Evolutionary conservation across 2,888 invertebrate genomes (phyloP).

Genomic region (Perdita meconis): DNA sequence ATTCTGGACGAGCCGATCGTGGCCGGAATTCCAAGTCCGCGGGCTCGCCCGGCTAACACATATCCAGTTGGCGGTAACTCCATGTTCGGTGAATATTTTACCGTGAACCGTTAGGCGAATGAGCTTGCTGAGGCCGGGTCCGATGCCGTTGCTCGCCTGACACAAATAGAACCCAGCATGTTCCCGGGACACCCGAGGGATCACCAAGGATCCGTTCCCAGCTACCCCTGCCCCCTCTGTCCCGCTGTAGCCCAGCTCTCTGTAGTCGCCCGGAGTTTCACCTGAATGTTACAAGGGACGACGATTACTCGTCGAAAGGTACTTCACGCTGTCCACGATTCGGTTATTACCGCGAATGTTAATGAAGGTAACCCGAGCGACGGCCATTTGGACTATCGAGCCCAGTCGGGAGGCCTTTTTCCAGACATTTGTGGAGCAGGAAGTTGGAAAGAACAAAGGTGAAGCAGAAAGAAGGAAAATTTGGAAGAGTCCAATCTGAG

Average conservation of each 20-base stretch:
- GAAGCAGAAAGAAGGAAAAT: too few relatives aligned
- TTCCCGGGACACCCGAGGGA: conserved; percentile 85
- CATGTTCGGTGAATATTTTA: conserved; percentile 81
- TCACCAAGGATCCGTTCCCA: conserved; percentile 86
- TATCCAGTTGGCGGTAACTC: conserved; percentile 45
- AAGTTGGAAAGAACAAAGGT: too few relatives aligned
- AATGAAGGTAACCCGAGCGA: neutral
- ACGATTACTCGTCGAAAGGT: conserved; percentile 33
- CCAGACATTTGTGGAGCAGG: too few relatives aligned
- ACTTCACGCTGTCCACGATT: conserved; percentile 20
- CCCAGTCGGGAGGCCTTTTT: too few relatives aligned
- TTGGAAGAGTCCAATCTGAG: too few relatives aligned
- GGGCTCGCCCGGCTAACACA: conserved; percentile 38
- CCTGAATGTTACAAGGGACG: conserved; percentile 72
- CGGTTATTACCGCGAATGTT: conserved; percentile 1
- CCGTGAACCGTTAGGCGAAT: conserved; percentile 87
- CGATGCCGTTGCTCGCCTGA: conserved; percentile 87
- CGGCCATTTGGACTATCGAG: neutral
- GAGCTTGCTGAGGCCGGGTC: conserved; percentile 87
- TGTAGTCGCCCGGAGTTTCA: conserved; percentile 85
- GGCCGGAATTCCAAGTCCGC: conserved; percentile 46
- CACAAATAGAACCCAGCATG: conserved; percentile 87
- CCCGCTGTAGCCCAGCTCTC: conserved; percentile 85
- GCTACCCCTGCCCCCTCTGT: conserved; percentile 82
- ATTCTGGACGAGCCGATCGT: conserved; percentile 40